Percentiles rank a stretch among this genome's conserved stretches.
Conservation (phyloP, 1,140 invertebrate genomes). For the Arion vulgaris region DNA sequence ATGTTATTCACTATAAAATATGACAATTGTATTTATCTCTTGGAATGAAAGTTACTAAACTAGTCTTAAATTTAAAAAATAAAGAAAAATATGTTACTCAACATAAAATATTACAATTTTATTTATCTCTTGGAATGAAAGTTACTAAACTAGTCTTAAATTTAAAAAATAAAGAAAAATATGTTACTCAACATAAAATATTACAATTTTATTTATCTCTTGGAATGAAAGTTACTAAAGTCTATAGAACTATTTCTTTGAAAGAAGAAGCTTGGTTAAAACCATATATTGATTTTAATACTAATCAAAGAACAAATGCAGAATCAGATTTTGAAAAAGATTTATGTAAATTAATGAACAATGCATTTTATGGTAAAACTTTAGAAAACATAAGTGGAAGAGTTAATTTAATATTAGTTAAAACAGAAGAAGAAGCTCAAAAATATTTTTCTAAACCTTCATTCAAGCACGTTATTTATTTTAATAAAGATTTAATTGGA, state of each 20-base stretch:
- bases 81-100: no score
- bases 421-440: not conserved
- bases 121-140: no score
- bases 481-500: not conserved
- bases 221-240: no score
- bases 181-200: no score
- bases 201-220: no score
- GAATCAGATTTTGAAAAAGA: conserved; percentile 70
- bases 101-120: no score
- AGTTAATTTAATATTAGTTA: conserved; percentile 8
- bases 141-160: not conserved
- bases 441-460: conserved; percentile 8
- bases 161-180: not conserved
- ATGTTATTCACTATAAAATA: conserved; percentile 44
- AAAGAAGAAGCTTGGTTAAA: conserved; percentile 9
- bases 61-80: not conserved
- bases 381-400: conserved; percentile 43
- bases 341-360: no score
- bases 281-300: conserved; percentile 47
- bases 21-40: no score
- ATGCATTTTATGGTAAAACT: conserved; percentile 66
- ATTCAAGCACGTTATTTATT: not conserved
- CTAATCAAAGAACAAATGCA: conserved; percentile 64
- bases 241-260: no score
- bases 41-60: no score